These are phyloP conservation scores for Protodeltote pygarga DNA, from an alignment of 2,888 invertebrate species.

Conservation along the genomic window DNA sequence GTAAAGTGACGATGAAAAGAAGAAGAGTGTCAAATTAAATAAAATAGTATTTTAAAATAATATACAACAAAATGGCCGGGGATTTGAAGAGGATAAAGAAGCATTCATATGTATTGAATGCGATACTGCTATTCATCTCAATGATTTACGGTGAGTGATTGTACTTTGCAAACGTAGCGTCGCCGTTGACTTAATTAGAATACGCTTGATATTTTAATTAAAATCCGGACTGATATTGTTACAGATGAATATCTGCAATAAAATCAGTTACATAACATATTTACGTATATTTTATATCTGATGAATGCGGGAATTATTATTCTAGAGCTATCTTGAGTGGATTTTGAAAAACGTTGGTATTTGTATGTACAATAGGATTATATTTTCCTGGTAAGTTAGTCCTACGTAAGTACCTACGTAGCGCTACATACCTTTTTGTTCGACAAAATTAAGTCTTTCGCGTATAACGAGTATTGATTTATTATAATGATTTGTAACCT, in stretches of 20 bases:
- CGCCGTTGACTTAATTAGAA: conserved; percentile 51
- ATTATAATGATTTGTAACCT: too few relatives aligned
- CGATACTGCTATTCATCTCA: conserved; percentile 73
- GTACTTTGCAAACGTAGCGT: conserved; percentile 49
- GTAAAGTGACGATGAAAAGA: conserved; percentile 75
- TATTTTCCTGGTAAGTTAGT: too few relatives aligned
- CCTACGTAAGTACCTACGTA: too few relatives aligned
- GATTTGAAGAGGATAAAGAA: conserved; percentile 72
- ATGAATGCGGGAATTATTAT: neutral
- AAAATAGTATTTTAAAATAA: conserved; percentile 52
- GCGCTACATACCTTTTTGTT: too few relatives aligned
- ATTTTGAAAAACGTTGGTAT: neutral
- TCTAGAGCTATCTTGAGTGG: neutral
- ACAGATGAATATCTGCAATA: conserved; percentile 13
- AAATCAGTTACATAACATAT: conserved; percentile 14
- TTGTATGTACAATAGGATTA: too few relatives aligned
- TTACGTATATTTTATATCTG: neutral
- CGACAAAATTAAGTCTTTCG: too few relatives aligned
- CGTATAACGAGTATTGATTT: too few relatives aligned
- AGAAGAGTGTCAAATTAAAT: conserved; percentile 75
- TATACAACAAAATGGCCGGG: conserved; percentile 72
- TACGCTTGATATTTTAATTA: conserved; percentile 39
- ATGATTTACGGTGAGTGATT: conserved; percentile 82
- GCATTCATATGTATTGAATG: conserved; percentile 79
- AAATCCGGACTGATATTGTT: conserved; percentile 24